Conservation (phyloP, 2,797 vertebrate species). For the Acipenser oxyrinchus region DNA sequence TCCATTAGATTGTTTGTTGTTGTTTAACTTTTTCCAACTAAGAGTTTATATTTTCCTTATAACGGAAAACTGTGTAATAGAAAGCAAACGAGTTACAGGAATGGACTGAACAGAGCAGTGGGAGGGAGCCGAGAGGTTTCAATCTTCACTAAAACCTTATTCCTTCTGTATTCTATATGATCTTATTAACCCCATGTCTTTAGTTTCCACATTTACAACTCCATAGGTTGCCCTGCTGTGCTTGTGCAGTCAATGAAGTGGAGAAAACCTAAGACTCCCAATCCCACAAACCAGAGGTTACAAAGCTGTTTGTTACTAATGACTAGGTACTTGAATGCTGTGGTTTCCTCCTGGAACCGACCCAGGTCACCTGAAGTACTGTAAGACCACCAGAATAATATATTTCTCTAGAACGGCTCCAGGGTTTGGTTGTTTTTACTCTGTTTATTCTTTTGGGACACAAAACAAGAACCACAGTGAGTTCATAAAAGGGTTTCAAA, state of each 20-base stretch:
- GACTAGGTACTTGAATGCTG: constrained; percentile 2
- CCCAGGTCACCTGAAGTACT: background rate
- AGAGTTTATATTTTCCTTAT: background rate
- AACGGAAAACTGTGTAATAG: background rate
- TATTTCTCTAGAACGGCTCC: no score
- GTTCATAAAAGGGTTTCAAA: no score
- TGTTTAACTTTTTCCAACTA: background rate
- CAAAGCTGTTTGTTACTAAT: background rate
- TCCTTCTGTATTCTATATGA: background rate
- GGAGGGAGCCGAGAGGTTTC: background rate
- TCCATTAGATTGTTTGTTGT: background rate
- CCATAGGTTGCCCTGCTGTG: background rate
- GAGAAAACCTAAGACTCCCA: no score
- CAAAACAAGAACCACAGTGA: no score
- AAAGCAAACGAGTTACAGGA: background rate
- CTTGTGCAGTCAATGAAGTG: background rate
- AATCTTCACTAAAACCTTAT: background rate
- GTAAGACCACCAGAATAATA: background rate
- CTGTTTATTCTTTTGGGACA: no score
- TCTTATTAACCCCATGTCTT: background rate
- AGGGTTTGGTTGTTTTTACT: no score
- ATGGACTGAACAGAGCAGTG: background rate
- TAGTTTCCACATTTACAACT: background rate
- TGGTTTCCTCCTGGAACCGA: background rate
- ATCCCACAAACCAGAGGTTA: no score